Percentiles rank a stretch among this genome's conserved stretches.
Evolutionary conservation across 1,140 invertebrate species (phyloP).

Genomic region (Trypoxylus dichotomus): DNA sequence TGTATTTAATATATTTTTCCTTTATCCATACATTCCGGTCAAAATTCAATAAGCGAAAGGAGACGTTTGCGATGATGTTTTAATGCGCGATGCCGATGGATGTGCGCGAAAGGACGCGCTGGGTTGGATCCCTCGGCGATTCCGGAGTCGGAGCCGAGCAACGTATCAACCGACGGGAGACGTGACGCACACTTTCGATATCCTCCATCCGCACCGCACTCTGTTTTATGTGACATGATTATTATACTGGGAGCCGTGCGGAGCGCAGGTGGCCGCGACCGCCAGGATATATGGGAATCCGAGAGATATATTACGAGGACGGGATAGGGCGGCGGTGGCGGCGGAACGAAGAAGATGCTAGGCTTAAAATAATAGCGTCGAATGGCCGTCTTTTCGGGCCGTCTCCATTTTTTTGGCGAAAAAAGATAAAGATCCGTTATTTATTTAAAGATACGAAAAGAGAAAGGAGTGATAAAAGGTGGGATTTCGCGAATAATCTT

Average conservation of each 20-base stretch:
- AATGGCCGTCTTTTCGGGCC: not conserved
- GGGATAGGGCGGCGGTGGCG: not conserved
- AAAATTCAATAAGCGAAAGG: not conserved
- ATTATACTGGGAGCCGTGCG: constrained; percentile 41
- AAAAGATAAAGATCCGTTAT: constrained; percentile 17
- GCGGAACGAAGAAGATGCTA: not conserved
- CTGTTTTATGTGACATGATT: constrained; percentile 48
- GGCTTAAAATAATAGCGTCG: constrained; percentile 5
- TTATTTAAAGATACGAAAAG: constrained; percentile 23
- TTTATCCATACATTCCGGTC: no score
- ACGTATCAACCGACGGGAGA: constrained; percentile 5
- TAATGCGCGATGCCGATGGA: not conserved
- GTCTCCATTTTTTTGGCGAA: not conserved
- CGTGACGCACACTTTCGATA: constrained; percentile 39
- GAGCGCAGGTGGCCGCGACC: constrained; percentile 40
- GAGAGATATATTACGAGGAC: constrained; percentile 22
- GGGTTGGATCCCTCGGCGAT: not conserved
- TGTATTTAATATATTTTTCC: no score
- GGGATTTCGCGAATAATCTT: no score
- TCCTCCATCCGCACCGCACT: constrained; percentile 26
- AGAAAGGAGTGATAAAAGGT: constrained; percentile 27
- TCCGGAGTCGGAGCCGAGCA: not conserved
- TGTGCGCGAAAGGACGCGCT: not conserved
- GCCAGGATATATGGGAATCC: constrained; percentile 36
- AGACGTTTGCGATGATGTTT: not conserved